phyloP scores from a whole-genome alignment of 2,888 invertebrate species.

The Aleiodes leptofemur region DNA sequence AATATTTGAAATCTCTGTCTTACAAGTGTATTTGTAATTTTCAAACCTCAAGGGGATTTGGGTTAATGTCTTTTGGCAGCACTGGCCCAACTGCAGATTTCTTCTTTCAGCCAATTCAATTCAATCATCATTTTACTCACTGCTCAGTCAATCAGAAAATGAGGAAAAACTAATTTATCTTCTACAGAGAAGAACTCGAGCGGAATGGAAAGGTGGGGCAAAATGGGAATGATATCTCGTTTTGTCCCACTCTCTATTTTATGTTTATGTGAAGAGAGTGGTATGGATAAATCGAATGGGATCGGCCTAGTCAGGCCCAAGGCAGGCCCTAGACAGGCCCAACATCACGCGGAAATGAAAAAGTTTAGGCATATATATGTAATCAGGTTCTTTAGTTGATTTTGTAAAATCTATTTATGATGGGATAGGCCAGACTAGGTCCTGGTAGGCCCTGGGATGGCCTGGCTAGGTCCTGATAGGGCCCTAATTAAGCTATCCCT shows the following conservation, averaged over 20 bases:
- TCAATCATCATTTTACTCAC: slow-evolving; percentile 32
- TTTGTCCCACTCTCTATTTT: too few relatives aligned
- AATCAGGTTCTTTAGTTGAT: too few relatives aligned
- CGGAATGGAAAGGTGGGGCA: too few relatives aligned
- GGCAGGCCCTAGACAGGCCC: neutral
- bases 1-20: neutral
- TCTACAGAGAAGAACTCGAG: neutral
- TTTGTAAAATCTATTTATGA: too few relatives aligned
- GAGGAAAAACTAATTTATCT: slow-evolving; percentile 40
- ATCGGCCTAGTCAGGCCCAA: slow-evolving; percentile 50
- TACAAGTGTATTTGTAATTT: slow-evolving; percentile 46
- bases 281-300: slow-evolving; percentile 5
- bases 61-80: slow-evolving; percentile 67
- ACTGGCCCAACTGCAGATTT: slow-evolving; percentile 37
- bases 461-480: too few relatives aligned
- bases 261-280: too few relatives aligned
- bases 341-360: too few relatives aligned
- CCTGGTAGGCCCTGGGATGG: too few relatives aligned
- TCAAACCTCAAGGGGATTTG: slow-evolving; percentile 56
- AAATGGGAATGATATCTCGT: too few relatives aligned
- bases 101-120: slow-evolving; percentile 49
- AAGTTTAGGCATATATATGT: too few relatives aligned
- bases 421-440: too few relatives aligned
- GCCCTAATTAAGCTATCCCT: too few relatives aligned
- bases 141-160: slow-evolving; percentile 15